Evolutionary conservation across 2,888 invertebrate genomes (phyloP), one percentile per base, ranked within the genome.

Genomic region (Ptilodon capucinus): DNA sequence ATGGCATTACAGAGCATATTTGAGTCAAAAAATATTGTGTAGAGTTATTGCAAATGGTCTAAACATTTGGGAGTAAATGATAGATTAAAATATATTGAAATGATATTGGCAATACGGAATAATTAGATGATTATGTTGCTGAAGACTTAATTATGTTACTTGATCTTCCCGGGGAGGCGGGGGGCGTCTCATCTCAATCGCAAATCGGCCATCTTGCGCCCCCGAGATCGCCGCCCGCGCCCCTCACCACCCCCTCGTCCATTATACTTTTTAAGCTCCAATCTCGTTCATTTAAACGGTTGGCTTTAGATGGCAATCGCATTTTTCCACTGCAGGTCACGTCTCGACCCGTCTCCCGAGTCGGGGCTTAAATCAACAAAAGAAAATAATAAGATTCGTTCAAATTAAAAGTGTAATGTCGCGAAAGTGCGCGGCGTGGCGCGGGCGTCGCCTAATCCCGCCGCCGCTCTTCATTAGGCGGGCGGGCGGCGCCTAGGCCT

Each of bases 201-300:
- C 88, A 86, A 87, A 89, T 91, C 91, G 89, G 91, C 91, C 91
- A 91, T 91, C 90, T 91, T 91, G 91, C 74, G 79, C 84, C 85
- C 85, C 81, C 81, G 68, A 73, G 85, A 88, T 87, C 82, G 82
- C 88, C 86, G 82, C 89, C 87, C 90, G 86, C 86, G 81, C 76
- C 77, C 78, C 77, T 77, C 71, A 74, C 75, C 64, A 74, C 78
- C 81, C 84, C 83, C 81, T 78, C 85, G 91, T 91, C 93, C 92
- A 93, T 93, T 93, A 93, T 93, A 93, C 93, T 93, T 93, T 93
- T 93, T 93, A 93, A 93, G 93, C 93, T 88, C 93, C 93, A 93
- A 93, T 93, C 93, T 93, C 92, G 91, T 92, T 93, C 93, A 93
- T 93, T 92, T 93, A 92, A 92, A 93, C 92, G 93, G 92, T 93